Base-by-base conservation (phyloP, 37 sponge, comb jelly and placozoan genomes). In the Bolinopsis microptera region DNA sequence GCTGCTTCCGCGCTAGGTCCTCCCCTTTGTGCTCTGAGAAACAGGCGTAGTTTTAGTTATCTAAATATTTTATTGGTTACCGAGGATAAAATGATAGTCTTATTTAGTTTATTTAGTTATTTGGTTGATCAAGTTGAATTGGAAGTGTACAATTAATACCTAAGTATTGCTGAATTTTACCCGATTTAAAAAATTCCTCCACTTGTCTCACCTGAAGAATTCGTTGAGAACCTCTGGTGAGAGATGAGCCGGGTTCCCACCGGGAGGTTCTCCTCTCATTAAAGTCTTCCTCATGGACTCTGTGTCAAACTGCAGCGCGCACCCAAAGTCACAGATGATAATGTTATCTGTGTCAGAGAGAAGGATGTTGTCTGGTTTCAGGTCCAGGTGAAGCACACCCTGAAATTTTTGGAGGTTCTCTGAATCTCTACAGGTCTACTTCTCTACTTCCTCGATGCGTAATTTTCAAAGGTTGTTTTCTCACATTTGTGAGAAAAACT, bases 301-400 rank as follows among this genome's bases (percentile, higher is more conserved):
- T 31, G 94, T 93, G 24, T 93, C 38, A 68, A 96, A 95, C 74
- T 96, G 96, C 28, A 92, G 94, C 18, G 96, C 95, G 94, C 95
- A 95, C 23, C 95, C 95, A 94, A 96, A 96, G 76, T 96, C 96
- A 93, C 96, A 95, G 41, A 96, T 27, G 0, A 94, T 93, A 38
- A 95, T 25, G 36, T 94, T 40, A 0, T 94, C 93, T 27, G 93
- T 76, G 2, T 88, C 90, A 28, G 92, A 35, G 18, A 96, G 35
- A 21, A 95, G 94, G 9, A 95, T 35, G 82, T 96, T 96, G 93
- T 83, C 93, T 48, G 93, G 94, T 68, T 96, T 95, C 9, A 96
- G 61, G 76, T 96, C 95, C 0, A 96, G 92, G 40, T 96, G 96
- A n/a, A 93, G 69, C 0, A 96, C 94, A 0, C 72, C 90, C 90